Conservation (phyloP, 2,888 invertebrate genomes). For the Melanophora roralis region DNA sequence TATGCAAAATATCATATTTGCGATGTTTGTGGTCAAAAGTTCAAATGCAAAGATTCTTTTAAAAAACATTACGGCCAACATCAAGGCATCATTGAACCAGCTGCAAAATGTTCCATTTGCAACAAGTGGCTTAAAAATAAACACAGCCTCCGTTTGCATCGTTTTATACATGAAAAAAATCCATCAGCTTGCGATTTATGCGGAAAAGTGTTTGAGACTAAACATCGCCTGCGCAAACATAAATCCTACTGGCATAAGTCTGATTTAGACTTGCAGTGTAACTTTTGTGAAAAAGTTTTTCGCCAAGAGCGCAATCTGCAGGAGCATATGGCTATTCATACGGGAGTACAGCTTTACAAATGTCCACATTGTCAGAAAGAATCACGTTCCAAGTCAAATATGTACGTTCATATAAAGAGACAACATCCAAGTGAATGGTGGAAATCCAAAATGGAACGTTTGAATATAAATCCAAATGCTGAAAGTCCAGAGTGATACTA, state of each 20-base stretch:
- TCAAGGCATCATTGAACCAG: constrained; percentile 71
- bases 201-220: constrained; percentile 64
- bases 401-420: constrained; percentile 74
- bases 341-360: constrained; percentile 71
- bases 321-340: constrained; percentile 73
- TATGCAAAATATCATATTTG: constrained; percentile 70
- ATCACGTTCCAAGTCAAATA: constrained; percentile 72
- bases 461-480: constrained; percentile 48
- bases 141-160: constrained; percentile 66
- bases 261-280: constrained; percentile 69
- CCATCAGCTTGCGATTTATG: constrained; percentile 61
- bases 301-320: constrained; percentile 70
- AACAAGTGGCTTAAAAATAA: constrained; percentile 72
- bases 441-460: constrained; percentile 68
- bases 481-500: constrained; percentile 29
- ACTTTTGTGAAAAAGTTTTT: constrained; percentile 71
- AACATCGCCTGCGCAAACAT: constrained; percentile 70
- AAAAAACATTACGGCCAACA: constrained; percentile 70
- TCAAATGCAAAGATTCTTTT: constrained; percentile 72
- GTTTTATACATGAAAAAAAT: constrained; percentile 59
- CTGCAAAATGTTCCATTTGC: constrained; percentile 70
- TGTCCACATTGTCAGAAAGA: constrained; percentile 73
- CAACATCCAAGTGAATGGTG: constrained; percentile 72
- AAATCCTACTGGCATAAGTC: constrained; percentile 71
- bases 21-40: constrained; percentile 72